phyloP scores from a whole-genome alignment of 2,797 vertebrate species.

The Sebastes trivittatus region DNA sequence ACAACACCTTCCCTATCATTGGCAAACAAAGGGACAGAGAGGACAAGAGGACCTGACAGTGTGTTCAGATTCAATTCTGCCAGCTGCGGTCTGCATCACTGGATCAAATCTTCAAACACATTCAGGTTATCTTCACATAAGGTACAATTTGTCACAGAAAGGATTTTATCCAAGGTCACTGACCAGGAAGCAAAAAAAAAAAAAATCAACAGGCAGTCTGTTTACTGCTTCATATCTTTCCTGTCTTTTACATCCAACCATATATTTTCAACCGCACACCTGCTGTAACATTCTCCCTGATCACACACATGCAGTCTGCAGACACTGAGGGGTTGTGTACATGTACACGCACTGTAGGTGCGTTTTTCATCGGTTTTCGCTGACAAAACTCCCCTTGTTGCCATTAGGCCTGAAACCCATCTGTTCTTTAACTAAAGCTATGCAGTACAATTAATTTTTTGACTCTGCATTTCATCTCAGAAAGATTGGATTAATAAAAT shows the following conservation, averaged over 20 bases:
- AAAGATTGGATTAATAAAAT: neutral
- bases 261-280: neutral
- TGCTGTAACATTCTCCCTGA: neutral
- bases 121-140: neutral
- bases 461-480: neutral
- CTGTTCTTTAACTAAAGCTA: neutral
- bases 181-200: neutral
- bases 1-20: neutral
- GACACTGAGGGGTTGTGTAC: neutral
- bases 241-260: neutral
- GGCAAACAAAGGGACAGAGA: neutral
- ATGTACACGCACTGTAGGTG: neutral
- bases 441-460: fast-evolving
- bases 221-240: neutral
- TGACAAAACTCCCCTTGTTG: fast-evolving
- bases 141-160: neutral
- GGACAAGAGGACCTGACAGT: neutral
- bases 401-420: neutral
- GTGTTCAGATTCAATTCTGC: neutral
- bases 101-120: neutral
- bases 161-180: neutral
- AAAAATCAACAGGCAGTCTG: neutral
- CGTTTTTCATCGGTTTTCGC: neutral
- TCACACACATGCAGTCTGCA: neutral
- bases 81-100: neutral